Evolutionary conservation across 2,888 invertebrate species (phyloP), one percentile per base, ranked within the genome.

Genomic region (Drosophila emarginata): DNA sequence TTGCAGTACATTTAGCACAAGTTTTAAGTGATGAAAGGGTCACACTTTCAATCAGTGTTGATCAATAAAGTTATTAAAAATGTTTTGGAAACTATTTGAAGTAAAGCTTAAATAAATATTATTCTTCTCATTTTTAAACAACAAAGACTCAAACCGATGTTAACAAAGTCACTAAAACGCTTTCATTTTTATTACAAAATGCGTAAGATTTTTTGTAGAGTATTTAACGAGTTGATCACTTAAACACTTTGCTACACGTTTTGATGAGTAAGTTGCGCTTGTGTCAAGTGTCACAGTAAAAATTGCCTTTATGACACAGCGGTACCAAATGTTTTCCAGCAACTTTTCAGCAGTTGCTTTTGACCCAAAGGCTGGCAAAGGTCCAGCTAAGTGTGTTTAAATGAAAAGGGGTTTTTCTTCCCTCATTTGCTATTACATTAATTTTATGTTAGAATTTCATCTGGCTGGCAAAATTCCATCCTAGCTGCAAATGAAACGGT

Each of bases 261-360:
- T 45, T 45, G 45, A 45, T 45, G 45, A 21, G 56, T 51, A 52
- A 56, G 11, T 51, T 32, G 26, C 45, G 45, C 12, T 21, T 21
- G 18, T 57, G 59, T 71, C 72, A 72, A 70, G 72, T 64, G 72
- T 26, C 59, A 39, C 54, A 40, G 32, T 59, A 59, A 71, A 71
- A 64, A 72, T 70, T 59, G 64, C 57, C 59, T 64, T 71, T 64
- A 71, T 70, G 72, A 32, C 72, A 63, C 40, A 28, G 4, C 26
- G 45, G 58, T 23, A 15, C n/a, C 23, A 45, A 45, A 68, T 68
- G 67, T 53, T 68, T 66, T 58, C 12, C 52, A 45, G 45, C 45
- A 45, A 45, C 45, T 45, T 21, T 45, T 45, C 45, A 12, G 11
- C 21, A 45, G 9, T 45, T 21, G 21, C 11, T 36, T 36, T 18